Evolutionary conservation across 1,140 invertebrate species (phyloP).

Genomic region (Drosophila saltans): DNA sequence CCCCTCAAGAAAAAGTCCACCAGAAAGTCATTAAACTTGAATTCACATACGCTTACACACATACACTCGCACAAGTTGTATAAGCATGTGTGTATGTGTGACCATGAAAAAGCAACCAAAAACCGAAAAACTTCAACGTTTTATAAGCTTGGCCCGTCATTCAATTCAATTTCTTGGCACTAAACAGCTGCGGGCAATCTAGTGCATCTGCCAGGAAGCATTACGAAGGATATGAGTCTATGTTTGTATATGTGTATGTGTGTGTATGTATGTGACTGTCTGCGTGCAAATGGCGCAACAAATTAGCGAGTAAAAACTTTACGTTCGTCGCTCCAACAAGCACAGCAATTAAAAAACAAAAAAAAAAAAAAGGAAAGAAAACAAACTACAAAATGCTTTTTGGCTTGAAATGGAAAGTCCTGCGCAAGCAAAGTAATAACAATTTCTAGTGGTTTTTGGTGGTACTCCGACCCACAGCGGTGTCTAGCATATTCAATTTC

Average conservation of each 20-base stretch:
- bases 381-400: conserved; percentile 54
- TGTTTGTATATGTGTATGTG: conserved; percentile 10
- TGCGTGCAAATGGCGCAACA: conserved; percentile 66
- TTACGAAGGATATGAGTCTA: conserved; percentile 4
- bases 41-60: conserved; percentile 24
- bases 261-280: conserved; percentile 12
- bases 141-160: conserved; percentile 55
- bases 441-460: conserved; percentile 34
- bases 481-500: conserved; percentile 72
- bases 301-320: conserved; percentile 75
- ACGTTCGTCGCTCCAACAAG: conserved; percentile 37
- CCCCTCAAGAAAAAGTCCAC: conserved; percentile 49
- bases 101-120: conserved; percentile 39
- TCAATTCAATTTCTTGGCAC: conserved; percentile 67
- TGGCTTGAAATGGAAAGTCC: conserved; percentile 44
- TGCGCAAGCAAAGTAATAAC: conserved; percentile 20
- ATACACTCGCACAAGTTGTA: conserved; percentile 1
- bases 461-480: conserved; percentile 20
- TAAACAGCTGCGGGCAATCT: conserved; percentile 47
- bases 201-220: conserved; percentile 15
- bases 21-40: conserved; percentile 76
- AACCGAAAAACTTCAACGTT: conserved; percentile 49
- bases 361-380: conserved; percentile 35
- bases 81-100: conserved; percentile 31
- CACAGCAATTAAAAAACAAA: conserved; percentile 67